A percentile compares a stretch with the other conserved stretches of the same genome.
Evolutionary conservation across 2,888 invertebrate species (phyloP).

Genomic region (Pseudococcus longispinus): DNA sequence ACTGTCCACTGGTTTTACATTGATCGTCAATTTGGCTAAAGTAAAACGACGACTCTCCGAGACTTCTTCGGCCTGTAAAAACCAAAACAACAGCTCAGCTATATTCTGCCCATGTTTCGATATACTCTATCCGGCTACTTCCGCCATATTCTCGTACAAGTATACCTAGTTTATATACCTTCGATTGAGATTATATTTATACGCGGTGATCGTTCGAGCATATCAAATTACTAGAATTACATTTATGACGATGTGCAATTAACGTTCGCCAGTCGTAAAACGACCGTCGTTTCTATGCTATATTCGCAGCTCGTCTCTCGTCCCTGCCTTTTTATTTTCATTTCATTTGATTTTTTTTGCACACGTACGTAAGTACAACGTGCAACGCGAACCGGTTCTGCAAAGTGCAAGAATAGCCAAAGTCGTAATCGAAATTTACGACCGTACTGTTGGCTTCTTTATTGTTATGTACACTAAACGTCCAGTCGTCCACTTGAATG

Average conservation of each 20-base stretch:
- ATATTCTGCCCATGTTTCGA: not conserved
- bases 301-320: not conserved
- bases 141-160: not conserved
- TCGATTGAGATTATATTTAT: conserved; percentile 15
- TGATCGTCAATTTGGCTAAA: conserved; percentile 81
- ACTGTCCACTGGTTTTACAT: conserved; percentile 85
- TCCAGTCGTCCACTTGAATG: not conserved
- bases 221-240: conserved; percentile 41
- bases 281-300: not conserved
- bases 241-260: conserved; percentile 38
- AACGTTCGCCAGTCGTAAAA: conserved; percentile 25
- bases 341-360: not conserved
- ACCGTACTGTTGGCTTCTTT: conserved; percentile 16
- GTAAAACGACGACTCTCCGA: conserved; percentile 80
- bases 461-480: not conserved
- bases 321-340: not conserved
- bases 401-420: conserved; percentile 29
- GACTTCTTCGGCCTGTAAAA: conserved; percentile 77
- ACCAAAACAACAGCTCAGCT: not conserved
- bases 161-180: not conserved
- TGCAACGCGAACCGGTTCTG: conserved; percentile 15
- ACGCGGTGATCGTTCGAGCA: not conserved
- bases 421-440: conserved; percentile 40
- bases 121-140: not conserved
- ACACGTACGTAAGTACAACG: not conserved